These are phyloP conservation scores for Brachystomella parvula DNA, from an alignment of 1,140 invertebrate species.

Conservation along the genomic window DNA sequence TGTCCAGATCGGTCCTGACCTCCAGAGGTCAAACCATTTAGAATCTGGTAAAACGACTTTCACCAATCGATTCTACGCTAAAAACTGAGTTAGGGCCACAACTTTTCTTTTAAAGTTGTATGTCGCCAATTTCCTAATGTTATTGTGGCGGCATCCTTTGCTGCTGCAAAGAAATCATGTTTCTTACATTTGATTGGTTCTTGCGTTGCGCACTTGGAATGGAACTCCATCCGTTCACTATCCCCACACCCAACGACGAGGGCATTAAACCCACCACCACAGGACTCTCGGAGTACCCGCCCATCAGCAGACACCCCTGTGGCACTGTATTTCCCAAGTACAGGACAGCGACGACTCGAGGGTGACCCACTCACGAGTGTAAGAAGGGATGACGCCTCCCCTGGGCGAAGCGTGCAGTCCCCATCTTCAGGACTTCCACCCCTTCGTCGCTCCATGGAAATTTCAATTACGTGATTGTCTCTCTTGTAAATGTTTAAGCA, in stretches of 20 bases:
- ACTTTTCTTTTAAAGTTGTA: too few species aligned
- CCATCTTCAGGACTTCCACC: background rate
- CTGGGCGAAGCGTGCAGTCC: background rate
- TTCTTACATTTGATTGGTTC: slow-evolving; percentile 39
- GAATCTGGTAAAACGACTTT: too few species aligned
- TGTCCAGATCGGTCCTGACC: too few species aligned
- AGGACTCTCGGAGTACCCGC: slow-evolving; percentile 23
- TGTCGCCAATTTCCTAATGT: too few species aligned
- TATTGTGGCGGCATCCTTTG: too few species aligned
- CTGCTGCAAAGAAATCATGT: too few species aligned
- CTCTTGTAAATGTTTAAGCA: slow-evolving; percentile 52
- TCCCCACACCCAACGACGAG: slow-evolving; percentile 40
- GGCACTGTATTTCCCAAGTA: slow-evolving; percentile 33
- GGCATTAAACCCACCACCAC: slow-evolving; percentile 26
- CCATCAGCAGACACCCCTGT: slow-evolving; percentile 13
- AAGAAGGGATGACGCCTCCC: slow-evolving; percentile 17
- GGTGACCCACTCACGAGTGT: slow-evolving; percentile 32
- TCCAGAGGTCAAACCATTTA: too few species aligned
- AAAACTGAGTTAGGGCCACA: too few species aligned
- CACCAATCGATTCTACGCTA: too few species aligned
- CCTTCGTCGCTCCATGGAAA: slow-evolving; percentile 33
- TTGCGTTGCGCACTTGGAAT: slow-evolving; percentile 39
- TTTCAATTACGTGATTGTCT: slow-evolving; percentile 49
- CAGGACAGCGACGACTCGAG: slow-evolving; percentile 27
- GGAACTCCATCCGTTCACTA: slow-evolving; percentile 40